These are phyloP conservation scores for Thymallus thymallus DNA, from an alignment of 2,113 vertebrate species.

Conservation along the genomic window DNA sequence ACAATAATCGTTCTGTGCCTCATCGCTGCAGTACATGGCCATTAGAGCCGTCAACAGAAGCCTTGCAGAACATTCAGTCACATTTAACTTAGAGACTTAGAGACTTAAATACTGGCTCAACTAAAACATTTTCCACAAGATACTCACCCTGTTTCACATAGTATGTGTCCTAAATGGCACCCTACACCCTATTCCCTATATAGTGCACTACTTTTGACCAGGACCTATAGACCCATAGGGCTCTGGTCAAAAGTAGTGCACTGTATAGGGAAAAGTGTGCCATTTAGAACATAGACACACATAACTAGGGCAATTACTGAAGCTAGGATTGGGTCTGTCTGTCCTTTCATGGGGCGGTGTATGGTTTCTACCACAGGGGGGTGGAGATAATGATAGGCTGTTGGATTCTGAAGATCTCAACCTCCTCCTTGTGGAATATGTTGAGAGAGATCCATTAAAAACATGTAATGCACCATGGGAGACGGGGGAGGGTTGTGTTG, in stretches of 20 bases:
- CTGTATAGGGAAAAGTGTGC: too few species aligned
- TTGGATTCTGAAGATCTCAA: constrained; percentile 7
- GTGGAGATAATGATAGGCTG: constrained; percentile 22
- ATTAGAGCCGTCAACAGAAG: constrained; percentile 42
- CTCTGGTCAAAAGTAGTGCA: too few species aligned
- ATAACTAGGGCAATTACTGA: constrained; percentile 31
- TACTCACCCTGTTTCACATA: constrained; percentile 12
- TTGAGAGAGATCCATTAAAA: constrained; percentile 1
- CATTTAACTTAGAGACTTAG: constrained; percentile 37
- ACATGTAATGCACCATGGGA: not conserved
- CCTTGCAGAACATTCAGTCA: constrained; percentile 36
- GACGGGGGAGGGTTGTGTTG: not conserved
- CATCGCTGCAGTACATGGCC: constrained; percentile 25
- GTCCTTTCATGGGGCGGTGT: constrained; percentile 22
- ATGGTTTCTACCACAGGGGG: constrained; percentile 29
- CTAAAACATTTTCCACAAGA: constrained; percentile 52
- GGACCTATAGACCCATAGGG: too few species aligned
- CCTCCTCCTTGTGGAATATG: constrained; percentile 3
- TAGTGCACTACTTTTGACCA: too few species aligned
- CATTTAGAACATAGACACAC: constrained; percentile 2
- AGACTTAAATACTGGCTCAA: constrained; percentile 37
- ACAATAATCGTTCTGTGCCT: constrained; percentile 37
- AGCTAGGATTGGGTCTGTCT: constrained; percentile 25
- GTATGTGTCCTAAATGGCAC: too few species aligned
- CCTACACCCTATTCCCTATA: too few species aligned